Conservation (phyloP, 2,113 vertebrate genomes). For the Chaenogobius annularis region DNA sequence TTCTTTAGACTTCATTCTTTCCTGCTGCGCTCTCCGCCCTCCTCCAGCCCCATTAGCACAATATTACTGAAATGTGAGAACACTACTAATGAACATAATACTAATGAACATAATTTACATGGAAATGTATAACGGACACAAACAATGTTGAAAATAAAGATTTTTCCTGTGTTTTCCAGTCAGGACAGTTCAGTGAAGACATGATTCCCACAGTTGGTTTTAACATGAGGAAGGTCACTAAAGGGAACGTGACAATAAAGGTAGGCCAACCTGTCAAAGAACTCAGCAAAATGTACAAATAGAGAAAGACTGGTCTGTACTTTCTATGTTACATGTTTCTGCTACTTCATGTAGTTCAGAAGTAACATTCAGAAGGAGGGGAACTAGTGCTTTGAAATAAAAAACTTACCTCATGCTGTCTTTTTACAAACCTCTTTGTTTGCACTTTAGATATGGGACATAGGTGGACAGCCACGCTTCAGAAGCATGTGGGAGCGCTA, state of each 20-base stretch:
- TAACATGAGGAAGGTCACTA: slow-evolving; percentile 87
- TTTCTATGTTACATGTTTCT: neutral
- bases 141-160: neutral
- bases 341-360: neutral
- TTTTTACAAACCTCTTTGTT: neutral
- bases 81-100: neutral
- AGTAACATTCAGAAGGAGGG: too few species aligned
- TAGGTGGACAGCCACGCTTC: slow-evolving; percentile 98
- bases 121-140: too few species aligned
- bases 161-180: slow-evolving; percentile 64
- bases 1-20: too few species aligned
- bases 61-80: too few species aligned
- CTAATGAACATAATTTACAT: neutral
- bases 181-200: slow-evolving; percentile 88
- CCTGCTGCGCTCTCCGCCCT: too few species aligned
- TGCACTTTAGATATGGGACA: slow-evolving; percentile 92
- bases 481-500: slow-evolving; percentile 99
- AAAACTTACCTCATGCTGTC: too few species aligned
- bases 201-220: slow-evolving; percentile 90
- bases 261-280: slow-evolving; percentile 41
- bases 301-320: neutral
- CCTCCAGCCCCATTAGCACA: too few species aligned
- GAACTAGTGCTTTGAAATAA: too few species aligned
- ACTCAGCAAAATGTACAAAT: neutral
- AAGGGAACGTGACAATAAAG: slow-evolving; percentile 83